phyloP scores from a whole-genome alignment of 2,888 invertebrate species.

The Sicus ferrugineus region DNA sequence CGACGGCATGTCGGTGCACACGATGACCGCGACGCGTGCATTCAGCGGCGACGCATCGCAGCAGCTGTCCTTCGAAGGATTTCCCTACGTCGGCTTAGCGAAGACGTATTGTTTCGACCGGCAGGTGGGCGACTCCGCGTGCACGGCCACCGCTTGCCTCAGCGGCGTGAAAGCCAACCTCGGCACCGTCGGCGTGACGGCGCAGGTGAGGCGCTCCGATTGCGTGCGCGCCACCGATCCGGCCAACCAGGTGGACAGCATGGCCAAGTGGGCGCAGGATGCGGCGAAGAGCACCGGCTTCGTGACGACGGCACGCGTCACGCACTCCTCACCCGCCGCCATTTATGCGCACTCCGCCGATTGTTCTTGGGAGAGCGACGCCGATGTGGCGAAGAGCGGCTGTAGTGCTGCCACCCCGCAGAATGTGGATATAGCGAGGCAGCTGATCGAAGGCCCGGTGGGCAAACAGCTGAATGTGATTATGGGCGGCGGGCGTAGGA shows the following conservation, averaged over 20 bases:
- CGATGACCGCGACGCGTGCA: slow-evolving; percentile 72
- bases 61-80: slow-evolving; percentile 71
- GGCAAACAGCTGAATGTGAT: slow-evolving; percentile 77
- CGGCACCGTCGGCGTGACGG: slow-evolving; percentile 79
- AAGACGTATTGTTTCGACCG: slow-evolving; percentile 80
- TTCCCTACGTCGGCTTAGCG: slow-evolving; percentile 67
- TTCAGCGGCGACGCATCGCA: slow-evolving; percentile 72
- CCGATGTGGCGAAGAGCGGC: slow-evolving; percentile 66
- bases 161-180: slow-evolving; percentile 80
- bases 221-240: slow-evolving; percentile 70
- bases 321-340: slow-evolving; percentile 81
- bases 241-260: slow-evolving; percentile 70
- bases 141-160: slow-evolving; percentile 81
- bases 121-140: slow-evolving; percentile 85
- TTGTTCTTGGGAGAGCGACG: slow-evolving; percentile 77
- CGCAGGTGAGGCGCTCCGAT: slow-evolving; percentile 70
- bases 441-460: slow-evolving; percentile 73
- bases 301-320: slow-evolving; percentile 80
- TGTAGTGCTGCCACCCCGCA: slow-evolving; percentile 65
- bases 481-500: slow-evolving; percentile 60
- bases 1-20: slow-evolving; percentile 81
- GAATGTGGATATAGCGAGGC: slow-evolving; percentile 77
- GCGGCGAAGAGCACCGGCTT: slow-evolving; percentile 73
- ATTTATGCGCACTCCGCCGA: slow-evolving; percentile 76
- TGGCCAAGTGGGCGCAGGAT: slow-evolving; percentile 76